A percentile compares a stretch with the other conserved stretches of the same genome.
These are phyloP conservation scores for Myodes glareolus DNA, from an alignment of 2,113 vertebrate genomes.

Conservation along the genomic window DNA sequence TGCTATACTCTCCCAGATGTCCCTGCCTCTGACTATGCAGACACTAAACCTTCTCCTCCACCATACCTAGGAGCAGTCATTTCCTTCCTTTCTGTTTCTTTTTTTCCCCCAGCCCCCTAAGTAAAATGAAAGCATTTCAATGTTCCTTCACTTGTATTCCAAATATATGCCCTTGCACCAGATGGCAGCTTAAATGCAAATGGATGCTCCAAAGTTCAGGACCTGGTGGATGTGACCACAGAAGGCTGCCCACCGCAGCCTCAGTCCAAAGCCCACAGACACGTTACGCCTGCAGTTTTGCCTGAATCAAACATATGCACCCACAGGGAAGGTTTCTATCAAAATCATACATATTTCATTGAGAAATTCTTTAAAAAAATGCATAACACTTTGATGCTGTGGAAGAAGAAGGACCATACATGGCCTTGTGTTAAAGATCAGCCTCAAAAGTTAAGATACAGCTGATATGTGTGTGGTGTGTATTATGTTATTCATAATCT, in stretches of 20 bases:
- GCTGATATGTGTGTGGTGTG: background rate
- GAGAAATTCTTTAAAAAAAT: slow-evolving; percentile 46
- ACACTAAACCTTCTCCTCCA: background rate
- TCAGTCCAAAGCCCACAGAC: background rate
- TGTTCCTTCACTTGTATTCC: slow-evolving; percentile 20
- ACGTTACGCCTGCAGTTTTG: slow-evolving; percentile 18
- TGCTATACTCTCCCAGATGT: background rate
- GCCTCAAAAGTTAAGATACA: background rate
- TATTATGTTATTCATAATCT: background rate
- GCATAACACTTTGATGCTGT: background rate
- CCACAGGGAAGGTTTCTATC: background rate
- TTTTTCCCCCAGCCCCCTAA: background rate
- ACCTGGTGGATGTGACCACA: background rate
- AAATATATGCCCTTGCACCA: background rate
- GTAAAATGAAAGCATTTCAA: slow-evolving; percentile 47
- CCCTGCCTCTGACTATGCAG: background rate
- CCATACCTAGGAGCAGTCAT: no score
- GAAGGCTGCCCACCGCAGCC: background rate
- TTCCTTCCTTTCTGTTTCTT: background rate
- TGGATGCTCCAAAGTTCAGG: background rate
- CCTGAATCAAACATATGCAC: background rate
- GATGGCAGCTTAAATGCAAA: background rate
- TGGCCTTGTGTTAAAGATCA: background rate
- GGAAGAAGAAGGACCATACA: background rate
- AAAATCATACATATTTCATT: slow-evolving; percentile 33